Evolutionary conservation across 2,888 invertebrate genomes (phyloP), one percentile per base, ranked within the genome.

Genomic region (Galerucella pusilla): DNA sequence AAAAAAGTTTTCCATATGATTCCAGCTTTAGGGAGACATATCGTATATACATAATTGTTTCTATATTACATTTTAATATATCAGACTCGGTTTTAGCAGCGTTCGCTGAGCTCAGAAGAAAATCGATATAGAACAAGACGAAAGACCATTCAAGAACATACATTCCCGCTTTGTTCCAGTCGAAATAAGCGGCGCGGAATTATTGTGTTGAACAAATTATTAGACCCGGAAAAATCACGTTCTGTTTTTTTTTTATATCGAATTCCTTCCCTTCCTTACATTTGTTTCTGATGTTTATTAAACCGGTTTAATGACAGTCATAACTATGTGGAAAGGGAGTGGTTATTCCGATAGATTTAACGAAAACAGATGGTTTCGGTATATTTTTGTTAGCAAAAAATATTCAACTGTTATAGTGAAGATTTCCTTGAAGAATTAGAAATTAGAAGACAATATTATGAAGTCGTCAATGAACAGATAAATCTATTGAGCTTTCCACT

Each of bases 111-210:
- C 59, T 45, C 45, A 45, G 68, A 60, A 60, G 52, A 68, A 68
- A 68, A 68, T 68, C 68, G 60, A 68, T 68, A 68, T 2, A 46
- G 60, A 60, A 68, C 68, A 68, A 68, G 68, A 60, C 60, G 68
- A 68, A 68, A 68, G 68, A 68, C 68, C 57, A 60, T 68, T 68
- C 68, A 68, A 68, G 68, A 68, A 68, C 68, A 68, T 42, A 68
- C 68, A 68, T 45, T 60, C 46, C 60, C 68, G 68, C 46, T 68
- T 68, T 68, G 60, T 68, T 68, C 68, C 68, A 68, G 60, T 59
- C 46, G 68, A 68, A 68, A 45, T 45, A 59, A 60, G 60, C 59
- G 60, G 60, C 68, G 42, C 60, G 45, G 60, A 60, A 12, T 68
- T 68, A 68, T 68, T 68, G 60, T 68, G 68, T 54, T 46, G 42